phyloP scores from a whole-genome alignment of 2,797 vertebrate species.

The Erpetoichthys calabaricus region DNA sequence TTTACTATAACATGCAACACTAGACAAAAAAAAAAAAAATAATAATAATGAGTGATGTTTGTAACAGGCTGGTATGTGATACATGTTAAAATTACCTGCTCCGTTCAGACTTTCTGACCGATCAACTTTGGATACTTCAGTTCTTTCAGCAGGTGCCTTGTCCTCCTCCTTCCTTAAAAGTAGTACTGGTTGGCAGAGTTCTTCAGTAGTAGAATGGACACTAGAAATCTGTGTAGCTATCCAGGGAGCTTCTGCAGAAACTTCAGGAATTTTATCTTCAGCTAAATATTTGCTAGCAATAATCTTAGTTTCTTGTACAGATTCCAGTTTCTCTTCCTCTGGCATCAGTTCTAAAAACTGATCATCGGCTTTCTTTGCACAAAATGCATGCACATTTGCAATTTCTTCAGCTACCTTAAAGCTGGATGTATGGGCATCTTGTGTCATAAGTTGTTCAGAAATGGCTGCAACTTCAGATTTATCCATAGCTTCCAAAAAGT shows the following conservation, averaged over 20 bases:
- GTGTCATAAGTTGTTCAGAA: slow-evolving; percentile 37
- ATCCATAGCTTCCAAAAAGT: slow-evolving; percentile 53
- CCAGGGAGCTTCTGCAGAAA: background rate
- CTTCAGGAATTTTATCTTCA: slow-evolving; percentile 23
- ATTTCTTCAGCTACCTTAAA: too few species aligned
- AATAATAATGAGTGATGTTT: slow-evolving; percentile 18
- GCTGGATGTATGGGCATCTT: slow-evolving; percentile 21
- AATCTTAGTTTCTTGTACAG: slow-evolving; percentile 35
- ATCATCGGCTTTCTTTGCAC: too few species aligned
- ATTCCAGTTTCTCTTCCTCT: slow-evolving; percentile 34
- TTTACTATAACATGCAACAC: too few species aligned
- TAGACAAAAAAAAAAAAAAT: too few species aligned
- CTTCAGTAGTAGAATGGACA: slow-evolving; percentile 14
- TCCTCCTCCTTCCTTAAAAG: slow-evolving; percentile 24
- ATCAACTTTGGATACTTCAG: slow-evolving; percentile 23
- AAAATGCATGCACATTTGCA: too few species aligned
- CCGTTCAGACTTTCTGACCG: slow-evolving; percentile 40
- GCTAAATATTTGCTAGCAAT: background rate
- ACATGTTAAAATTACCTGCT: slow-evolving; percentile 42
- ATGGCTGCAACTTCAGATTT: slow-evolving; percentile 42
- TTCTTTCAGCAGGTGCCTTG: slow-evolving; percentile 16
- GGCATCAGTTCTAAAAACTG: too few species aligned
- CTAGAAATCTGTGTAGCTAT: slow-evolving; percentile 19
- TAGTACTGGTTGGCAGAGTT: slow-evolving; percentile 10
- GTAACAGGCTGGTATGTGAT: background rate